Evolutionary conservation across 2,113 vertebrate genomes (phyloP).

Genomic region (Struthidea cinerea): DNA sequence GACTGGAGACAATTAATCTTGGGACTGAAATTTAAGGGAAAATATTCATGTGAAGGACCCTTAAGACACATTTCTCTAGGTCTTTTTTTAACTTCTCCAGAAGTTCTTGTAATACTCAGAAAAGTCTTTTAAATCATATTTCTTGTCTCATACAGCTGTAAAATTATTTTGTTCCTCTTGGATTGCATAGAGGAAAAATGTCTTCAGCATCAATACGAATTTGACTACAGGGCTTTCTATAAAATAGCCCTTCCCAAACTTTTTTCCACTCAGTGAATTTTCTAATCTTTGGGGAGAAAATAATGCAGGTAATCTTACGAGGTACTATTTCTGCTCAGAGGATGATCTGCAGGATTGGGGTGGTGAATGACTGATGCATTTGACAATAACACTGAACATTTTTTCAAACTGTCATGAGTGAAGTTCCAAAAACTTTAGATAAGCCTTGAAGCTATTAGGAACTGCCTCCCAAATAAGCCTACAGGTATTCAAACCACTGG

Average conservation of each 20-base stretch:
- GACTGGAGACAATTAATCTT: slow-evolving; percentile 25
- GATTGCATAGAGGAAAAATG: neutral
- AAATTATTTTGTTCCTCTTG: slow-evolving; percentile 33
- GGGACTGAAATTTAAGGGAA: slow-evolving; percentile 18
- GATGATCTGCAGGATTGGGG: neutral
- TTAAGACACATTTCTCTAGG: slow-evolving; percentile 24
- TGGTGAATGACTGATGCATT: neutral
- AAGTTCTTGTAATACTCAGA: slow-evolving; percentile 39
- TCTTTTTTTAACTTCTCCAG: slow-evolving; percentile 44
- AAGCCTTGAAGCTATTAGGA: neutral
- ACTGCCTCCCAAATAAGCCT: neutral
- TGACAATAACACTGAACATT: neutral
- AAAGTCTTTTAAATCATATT: slow-evolving; percentile 27
- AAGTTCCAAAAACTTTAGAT: neutral
- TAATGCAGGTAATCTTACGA: neutral
- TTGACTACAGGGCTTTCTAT: neutral
- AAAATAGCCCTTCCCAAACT: neutral
- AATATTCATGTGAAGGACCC: slow-evolving; percentile 43
- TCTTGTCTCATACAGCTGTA: neutral
- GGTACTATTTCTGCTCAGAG: neutral
- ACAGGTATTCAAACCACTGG: neutral
- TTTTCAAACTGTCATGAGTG: neutral
- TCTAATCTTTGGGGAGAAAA: neutral
- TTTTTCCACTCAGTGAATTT: neutral
- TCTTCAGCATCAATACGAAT: neutral